Evolutionary conservation across 2,888 invertebrate genomes (phyloP).

Genomic region (Agriopis aurantiaria): DNA sequence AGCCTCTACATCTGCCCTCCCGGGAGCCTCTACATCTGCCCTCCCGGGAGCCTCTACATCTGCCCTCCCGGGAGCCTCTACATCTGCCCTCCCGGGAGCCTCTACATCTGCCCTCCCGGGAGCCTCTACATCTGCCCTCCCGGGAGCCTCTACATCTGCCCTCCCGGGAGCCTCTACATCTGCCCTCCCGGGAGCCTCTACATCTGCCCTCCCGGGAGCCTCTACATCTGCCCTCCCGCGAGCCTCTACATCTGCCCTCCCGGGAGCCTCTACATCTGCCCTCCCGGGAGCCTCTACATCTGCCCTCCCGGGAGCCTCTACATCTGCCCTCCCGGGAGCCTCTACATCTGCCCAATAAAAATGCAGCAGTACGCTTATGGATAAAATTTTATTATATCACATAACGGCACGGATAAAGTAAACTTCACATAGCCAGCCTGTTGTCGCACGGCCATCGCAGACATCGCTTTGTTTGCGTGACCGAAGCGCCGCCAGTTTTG

Average conservation of each 20-base stretch:
- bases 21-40: background rate
- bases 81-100: background rate
- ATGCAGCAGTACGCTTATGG: conserved; percentile 46
- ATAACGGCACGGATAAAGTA: conserved; percentile 44
- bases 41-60: background rate
- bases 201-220: background rate
- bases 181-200: too few species aligned
- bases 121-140: too few species aligned
- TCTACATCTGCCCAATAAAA: background rate
- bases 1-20: too few species aligned
- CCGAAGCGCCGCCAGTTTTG: background rate
- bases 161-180: too few species aligned
- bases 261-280: background rate
- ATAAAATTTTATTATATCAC: conserved; percentile 60
- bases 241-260: background rate
- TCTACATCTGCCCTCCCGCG: background rate
- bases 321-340: background rate
- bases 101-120: too few species aligned
- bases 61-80: background rate
- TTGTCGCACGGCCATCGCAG: conserved; percentile 25
- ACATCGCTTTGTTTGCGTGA: conserved; percentile 25
- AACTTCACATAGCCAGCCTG: conserved; percentile 27
- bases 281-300: background rate
- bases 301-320: background rate
- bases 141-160: too few species aligned